Conservation (phyloP, 2,888 invertebrate species). For the Lycaena phlaeas region DNA sequence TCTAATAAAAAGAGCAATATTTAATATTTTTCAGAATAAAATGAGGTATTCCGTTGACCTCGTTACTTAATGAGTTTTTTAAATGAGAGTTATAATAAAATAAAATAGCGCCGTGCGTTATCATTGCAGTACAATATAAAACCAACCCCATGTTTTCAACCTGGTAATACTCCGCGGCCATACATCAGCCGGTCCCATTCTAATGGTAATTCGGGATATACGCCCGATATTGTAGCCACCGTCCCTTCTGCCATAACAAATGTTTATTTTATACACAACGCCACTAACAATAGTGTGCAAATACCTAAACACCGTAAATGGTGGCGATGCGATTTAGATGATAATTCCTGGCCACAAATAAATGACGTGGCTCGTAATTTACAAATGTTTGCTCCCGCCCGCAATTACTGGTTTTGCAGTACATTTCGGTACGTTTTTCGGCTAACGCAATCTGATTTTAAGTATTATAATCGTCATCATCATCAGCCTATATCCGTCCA, state of each 20-base stretch:
- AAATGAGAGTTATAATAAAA: too few relatives aligned
- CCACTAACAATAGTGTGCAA: slow-evolving; percentile 73
- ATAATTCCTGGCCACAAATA: slow-evolving; percentile 62
- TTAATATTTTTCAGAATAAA: neutral
- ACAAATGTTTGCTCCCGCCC: slow-evolving; percentile 36
- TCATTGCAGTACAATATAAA: slow-evolving; percentile 23
- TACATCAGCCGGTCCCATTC: slow-evolving; percentile 64
- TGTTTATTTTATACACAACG: slow-evolving; percentile 73
- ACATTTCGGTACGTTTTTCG: too few relatives aligned
- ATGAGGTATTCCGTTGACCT: too few relatives aligned
- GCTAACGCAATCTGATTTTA: too few relatives aligned
- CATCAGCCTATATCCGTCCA: too few relatives aligned
- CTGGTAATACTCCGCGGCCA: slow-evolving; percentile 38
- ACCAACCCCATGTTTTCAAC: slow-evolving; percentile 20
- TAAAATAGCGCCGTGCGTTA: too few relatives aligned
- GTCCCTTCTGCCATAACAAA: slow-evolving; percentile 62
- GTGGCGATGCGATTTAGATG: slow-evolving; percentile 69
- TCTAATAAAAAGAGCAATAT: too few relatives aligned
- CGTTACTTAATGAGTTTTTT: too few relatives aligned
- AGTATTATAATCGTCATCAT: too few relatives aligned
- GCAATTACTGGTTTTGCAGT: slow-evolving; percentile 22
- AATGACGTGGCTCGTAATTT: slow-evolving; percentile 57
- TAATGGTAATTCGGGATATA: slow-evolving; percentile 66
- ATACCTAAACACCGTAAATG: slow-evolving; percentile 70
- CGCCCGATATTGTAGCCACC: slow-evolving; percentile 58